Evolutionary conservation across 2,113 vertebrate species (phyloP).

Genomic region (Podarcis cretensis): DNA sequence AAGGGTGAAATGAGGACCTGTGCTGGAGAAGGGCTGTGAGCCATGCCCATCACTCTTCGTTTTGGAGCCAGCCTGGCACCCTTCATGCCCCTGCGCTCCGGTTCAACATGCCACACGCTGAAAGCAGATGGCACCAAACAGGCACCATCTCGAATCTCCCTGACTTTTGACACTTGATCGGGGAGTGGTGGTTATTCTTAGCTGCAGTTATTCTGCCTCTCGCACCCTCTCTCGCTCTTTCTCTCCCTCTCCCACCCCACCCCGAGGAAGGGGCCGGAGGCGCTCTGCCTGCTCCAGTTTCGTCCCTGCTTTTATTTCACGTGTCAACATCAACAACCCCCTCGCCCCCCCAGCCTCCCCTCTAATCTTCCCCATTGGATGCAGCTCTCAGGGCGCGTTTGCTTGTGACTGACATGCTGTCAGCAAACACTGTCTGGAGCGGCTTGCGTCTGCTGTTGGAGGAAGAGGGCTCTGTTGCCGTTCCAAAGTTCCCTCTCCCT

Average conservation of each 20-base stretch:
- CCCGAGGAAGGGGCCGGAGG: rapidly evolving
- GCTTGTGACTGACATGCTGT: neutral
- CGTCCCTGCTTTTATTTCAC: rapidly evolving
- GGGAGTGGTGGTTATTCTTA: constrained; percentile 52
- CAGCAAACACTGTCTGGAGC: neutral
- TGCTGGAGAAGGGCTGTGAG: neutral
- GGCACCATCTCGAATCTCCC: constrained; percentile 36
- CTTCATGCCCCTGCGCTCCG: neutral
- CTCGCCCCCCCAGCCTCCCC: neutral
- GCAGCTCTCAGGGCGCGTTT: rapidly evolving
- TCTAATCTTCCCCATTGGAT: rapidly evolving
- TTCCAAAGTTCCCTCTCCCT: neutral
- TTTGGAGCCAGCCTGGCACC: rapidly evolving
- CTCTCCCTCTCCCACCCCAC: constrained; percentile 37
- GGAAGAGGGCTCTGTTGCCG: neutral
- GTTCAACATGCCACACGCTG: constrained; percentile 52
- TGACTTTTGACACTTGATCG: constrained; percentile 61
- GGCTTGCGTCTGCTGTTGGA: neutral
- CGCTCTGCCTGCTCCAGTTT: neutral
- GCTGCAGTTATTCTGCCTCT: constrained; percentile 23
- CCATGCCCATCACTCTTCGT: neutral
- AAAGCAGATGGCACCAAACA: constrained; percentile 68
- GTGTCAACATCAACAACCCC: neutral
- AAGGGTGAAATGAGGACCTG: no score
- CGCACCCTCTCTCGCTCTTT: constrained; percentile 18